These are phyloP conservation scores for Philaethria dido DNA, from an alignment of 2,888 invertebrate species.

Conservation along the genomic window DNA sequence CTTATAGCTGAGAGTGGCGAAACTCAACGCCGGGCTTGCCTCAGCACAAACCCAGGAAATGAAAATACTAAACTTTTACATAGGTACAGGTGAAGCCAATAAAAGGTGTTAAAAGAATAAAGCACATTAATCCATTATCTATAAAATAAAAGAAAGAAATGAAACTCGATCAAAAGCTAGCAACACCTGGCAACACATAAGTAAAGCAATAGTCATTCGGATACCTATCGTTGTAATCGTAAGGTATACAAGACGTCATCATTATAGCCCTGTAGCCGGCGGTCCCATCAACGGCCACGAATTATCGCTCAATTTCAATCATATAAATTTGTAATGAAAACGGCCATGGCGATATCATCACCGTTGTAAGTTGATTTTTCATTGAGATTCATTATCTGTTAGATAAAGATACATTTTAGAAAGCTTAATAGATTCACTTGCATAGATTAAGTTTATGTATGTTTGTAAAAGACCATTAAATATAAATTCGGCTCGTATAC, in stretches of 20 bases:
- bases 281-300: conserved; percentile 59
- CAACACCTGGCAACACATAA: conserved; percentile 8
- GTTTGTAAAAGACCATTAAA: background rate
- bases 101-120: background rate
- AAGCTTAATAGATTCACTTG: conserved; percentile 22
- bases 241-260: conserved; percentile 63
- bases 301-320: conserved; percentile 71
- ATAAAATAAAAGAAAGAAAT: background rate
- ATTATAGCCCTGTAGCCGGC: conserved; percentile 59
- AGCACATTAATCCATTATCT: background rate
- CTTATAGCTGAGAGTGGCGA: too few species aligned
- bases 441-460: conserved; percentile 11
- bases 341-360: conserved; percentile 48
- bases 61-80: too few species aligned
- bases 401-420: conserved; percentile 23
- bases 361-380: conserved; percentile 30
- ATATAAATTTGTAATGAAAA: conserved; percentile 63
- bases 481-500: conserved; percentile 5
- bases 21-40: too few species aligned
- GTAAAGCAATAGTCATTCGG: conserved; percentile 21
- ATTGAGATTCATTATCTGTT: conserved; percentile 27
- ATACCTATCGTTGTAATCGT: conserved; percentile 58
- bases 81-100: background rate
- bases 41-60: too few species aligned
- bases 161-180: background rate